Conservation (phyloP, 2,113 vertebrate genomes). For the Callipepla californica region DNA sequence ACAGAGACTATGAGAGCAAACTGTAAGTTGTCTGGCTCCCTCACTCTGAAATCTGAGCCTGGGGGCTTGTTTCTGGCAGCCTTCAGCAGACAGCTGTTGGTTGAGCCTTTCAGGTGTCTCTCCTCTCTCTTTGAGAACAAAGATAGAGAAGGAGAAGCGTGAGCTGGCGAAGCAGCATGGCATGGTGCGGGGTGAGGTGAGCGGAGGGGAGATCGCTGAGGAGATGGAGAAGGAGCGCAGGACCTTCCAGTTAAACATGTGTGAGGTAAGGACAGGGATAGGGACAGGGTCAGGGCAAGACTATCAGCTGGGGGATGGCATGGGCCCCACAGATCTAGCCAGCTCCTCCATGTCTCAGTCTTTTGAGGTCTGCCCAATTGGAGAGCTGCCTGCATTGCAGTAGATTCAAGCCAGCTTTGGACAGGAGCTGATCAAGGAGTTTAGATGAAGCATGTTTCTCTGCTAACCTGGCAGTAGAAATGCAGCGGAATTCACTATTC, state of each 20-base stretch:
- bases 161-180: slow-evolving; percentile 78
- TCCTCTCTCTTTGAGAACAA: slow-evolving; percentile 55
- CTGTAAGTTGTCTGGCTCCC: slow-evolving; percentile 69
- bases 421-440: not conserved
- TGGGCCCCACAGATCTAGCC: not conserved
- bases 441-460: not conserved
- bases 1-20: slow-evolving; percentile 81
- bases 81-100: not conserved
- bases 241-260: slow-evolving; percentile 81
- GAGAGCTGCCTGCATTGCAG: not conserved
- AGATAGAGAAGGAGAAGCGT: slow-evolving; percentile 80
- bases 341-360: not conserved
- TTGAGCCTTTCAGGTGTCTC: not conserved
- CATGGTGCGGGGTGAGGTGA: slow-evolving; percentile 77
- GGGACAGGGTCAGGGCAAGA: not conserved
- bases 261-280: slow-evolving; percentile 69
- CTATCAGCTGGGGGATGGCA: not conserved
- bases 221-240: slow-evolving; percentile 79
- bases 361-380: not conserved
- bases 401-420: not conserved
- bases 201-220: slow-evolving; percentile 77
- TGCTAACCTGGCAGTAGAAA: not conserved
- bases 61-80: not conserved
- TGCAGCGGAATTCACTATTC: too few species aligned
- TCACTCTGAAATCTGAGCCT: not conserved